phyloP scores from a whole-genome alignment of 1,140 invertebrate species.

The Dinothrombium tinctorium region DNA sequence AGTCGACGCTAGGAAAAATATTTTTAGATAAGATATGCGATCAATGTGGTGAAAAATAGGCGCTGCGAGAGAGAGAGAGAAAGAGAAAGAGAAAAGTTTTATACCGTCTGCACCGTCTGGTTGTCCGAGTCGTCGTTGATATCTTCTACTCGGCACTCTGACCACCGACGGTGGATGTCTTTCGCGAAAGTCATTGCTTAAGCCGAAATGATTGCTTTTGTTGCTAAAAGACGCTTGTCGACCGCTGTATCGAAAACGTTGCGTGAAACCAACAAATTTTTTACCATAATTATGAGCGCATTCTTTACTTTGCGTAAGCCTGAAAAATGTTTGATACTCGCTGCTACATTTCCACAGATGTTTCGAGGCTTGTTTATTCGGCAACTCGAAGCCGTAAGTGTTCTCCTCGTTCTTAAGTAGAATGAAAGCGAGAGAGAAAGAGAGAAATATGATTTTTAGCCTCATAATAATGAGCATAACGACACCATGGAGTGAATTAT shows the following conservation, averaged over 20 bases:
- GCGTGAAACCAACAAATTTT: background rate
- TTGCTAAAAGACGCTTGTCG: background rate
- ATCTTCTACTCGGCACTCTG: slow-evolving; percentile 61
- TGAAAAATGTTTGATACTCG: slow-evolving; percentile 96
- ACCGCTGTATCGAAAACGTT: background rate
- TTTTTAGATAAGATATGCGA: background rate
- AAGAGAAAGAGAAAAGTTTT: too few species aligned
- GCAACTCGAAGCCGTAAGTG: slow-evolving; percentile 78
- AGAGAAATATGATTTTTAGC: slow-evolving; percentile 1
- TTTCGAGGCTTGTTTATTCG: slow-evolving; percentile 93
- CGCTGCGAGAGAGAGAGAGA: background rate
- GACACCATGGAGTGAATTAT: background rate
- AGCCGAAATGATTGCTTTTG: background rate
- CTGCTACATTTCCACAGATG: slow-evolving; percentile 99
- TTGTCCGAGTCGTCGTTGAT: slow-evolving; percentile 38
- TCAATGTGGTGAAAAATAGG: background rate
- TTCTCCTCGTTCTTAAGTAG: slow-evolving; percentile 58
- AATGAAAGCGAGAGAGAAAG: background rate
- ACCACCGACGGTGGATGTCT: slow-evolving; percentile 46
- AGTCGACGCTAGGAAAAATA: background rate
- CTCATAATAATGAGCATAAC: background rate
- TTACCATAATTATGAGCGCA: background rate
- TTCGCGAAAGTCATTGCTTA: background rate
- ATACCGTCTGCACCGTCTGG: slow-evolving; percentile 22
- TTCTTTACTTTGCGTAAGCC: slow-evolving; percentile 28